phyloP scores from a whole-genome alignment of 2,113 vertebrate species.

The Eonycteris spelaea region DNA sequence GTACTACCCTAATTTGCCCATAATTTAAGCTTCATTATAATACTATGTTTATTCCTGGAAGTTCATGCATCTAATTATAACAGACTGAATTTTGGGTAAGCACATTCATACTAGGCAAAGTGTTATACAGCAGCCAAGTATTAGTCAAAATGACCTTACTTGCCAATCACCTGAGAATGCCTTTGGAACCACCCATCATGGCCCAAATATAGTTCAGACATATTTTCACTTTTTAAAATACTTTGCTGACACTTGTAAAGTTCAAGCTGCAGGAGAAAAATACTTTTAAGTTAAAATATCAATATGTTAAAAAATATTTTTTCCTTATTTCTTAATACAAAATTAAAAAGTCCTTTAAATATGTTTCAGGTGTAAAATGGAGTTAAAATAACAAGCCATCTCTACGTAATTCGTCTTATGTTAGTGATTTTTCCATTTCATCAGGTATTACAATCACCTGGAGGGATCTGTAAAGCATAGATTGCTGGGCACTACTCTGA shows the following conservation, averaged over 20 bases:
- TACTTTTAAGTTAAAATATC: neutral
- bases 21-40: too few relatives aligned
- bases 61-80: too few relatives aligned
- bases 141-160: too few relatives aligned
- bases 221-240: conserved; percentile 39
- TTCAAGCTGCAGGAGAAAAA: neutral
- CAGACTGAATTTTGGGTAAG: too few relatives aligned
- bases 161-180: too few relatives aligned
- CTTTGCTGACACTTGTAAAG: neutral
- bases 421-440: neutral
- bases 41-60: too few relatives aligned
- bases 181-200: too few relatives aligned
- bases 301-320: neutral
- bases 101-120: too few relatives aligned
- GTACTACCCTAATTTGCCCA: too few relatives aligned
- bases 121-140: too few relatives aligned
- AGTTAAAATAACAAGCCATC: neutral
- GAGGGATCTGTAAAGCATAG: neutral
- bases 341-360: neutral
- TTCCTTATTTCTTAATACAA: conserved; percentile 13
- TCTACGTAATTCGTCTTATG: neutral
- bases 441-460: neutral
- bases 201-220: too few relatives aligned
- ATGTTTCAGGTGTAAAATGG: neutral
- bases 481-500: neutral